Percentiles rank a stretch among this genome's conserved stretches.
Evolutionary conservation across 2,888 invertebrate species (phyloP).

Genomic region (Aporophyla nigra): DNA sequence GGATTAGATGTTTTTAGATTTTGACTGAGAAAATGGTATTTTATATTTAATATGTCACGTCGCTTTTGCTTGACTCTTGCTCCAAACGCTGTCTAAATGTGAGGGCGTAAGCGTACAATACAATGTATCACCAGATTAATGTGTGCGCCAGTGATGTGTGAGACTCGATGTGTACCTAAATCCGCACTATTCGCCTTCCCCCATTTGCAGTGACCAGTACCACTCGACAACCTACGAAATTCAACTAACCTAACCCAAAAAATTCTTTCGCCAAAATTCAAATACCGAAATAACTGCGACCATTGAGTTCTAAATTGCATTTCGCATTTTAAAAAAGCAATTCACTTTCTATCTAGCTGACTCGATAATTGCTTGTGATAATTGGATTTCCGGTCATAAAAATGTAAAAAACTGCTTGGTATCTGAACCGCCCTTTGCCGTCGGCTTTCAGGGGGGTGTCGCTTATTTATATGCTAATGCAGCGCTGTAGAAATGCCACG

Average conservation of each 20-base stretch:
- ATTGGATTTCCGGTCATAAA: conserved; percentile 88
- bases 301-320: conserved; percentile 76
- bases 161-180: conserved; percentile 70
- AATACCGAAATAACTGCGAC: conserved; percentile 69
- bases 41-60: neutral
- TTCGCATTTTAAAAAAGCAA: conserved; percentile 78
- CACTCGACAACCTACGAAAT: conserved; percentile 34
- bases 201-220: conserved; percentile 34
- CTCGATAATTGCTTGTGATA: conserved; percentile 88
- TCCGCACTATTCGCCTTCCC: conserved; percentile 49
- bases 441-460: conserved; percentile 78
- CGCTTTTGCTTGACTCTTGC: conserved; percentile 65
- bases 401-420: conserved; percentile 82
- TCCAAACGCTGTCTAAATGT: conserved; percentile 72
- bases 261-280: conserved; percentile 55
- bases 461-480: conserved; percentile 90
- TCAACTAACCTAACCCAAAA: conserved; percentile 47
- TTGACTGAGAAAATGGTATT: neutral
- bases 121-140: conserved; percentile 88
- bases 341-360: conserved; percentile 82
- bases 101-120: conserved; percentile 83
- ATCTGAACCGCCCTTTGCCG: conserved; percentile 78
- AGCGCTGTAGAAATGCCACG: conserved; percentile 84
- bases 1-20: neutral
- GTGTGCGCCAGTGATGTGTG: conserved; percentile 83